Conservation (phyloP, 2,888 invertebrate genomes). For the Tachina grossa region DNA sequence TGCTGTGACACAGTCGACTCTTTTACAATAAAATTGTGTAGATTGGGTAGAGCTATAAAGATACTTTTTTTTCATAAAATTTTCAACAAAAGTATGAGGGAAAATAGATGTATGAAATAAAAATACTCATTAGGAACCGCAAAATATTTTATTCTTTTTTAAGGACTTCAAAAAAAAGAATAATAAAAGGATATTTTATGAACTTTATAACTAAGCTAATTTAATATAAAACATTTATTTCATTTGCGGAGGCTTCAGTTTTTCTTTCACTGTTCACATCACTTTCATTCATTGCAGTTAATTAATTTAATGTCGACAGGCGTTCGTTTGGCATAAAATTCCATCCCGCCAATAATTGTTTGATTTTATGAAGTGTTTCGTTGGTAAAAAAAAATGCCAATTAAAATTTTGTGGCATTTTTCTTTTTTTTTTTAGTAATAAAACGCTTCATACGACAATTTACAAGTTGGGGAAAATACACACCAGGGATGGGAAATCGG, state of each 20-base stretch:
- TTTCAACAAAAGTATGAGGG: too few relatives aligned
- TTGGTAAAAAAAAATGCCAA: conserved; percentile 17
- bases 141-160: too few relatives aligned
- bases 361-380: conserved; percentile 37
- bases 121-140: too few relatives aligned
- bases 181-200: too few relatives aligned
- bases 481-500: background rate
- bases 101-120: too few relatives aligned
- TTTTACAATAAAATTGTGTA: too few relatives aligned
- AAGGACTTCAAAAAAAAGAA: too few relatives aligned
- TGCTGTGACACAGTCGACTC: too few relatives aligned
- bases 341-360: conserved; percentile 11
- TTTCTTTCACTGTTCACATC: conserved; percentile 1
- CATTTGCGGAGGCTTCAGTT: background rate
- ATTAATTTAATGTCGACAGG: conserved; percentile 21
- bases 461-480: background rate
- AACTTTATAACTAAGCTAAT: too few relatives aligned
- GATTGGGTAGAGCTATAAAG: too few relatives aligned
- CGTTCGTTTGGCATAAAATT: background rate
- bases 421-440: conserved; percentile 6
- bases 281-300: conserved; percentile 22
- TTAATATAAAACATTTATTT: too few relatives aligned
- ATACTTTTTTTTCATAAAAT: too few relatives aligned
- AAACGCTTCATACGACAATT: conserved; percentile 6
- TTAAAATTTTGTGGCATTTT: conserved; percentile 18